Base-by-base conservation (phyloP, 2,888 invertebrate species). In the Liodrosophila aerea region DNA sequence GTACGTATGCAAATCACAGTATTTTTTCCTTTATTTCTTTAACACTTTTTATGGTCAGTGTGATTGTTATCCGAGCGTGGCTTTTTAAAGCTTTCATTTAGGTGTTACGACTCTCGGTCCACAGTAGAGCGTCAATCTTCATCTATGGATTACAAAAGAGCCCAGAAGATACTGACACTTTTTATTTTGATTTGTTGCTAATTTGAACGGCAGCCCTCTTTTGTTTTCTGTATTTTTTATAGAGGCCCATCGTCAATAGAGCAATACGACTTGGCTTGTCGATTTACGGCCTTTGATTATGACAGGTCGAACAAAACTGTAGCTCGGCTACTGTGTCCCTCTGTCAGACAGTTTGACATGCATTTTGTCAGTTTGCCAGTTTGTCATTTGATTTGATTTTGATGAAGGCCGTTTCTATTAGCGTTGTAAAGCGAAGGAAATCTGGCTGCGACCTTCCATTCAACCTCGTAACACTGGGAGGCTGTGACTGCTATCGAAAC, bases 371-470 rank as follows among this genome's bases (percentile, higher is more conserved):
- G 67, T 67, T 46, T 12, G 16, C 51, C 84, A 52, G 59, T 85
- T 72, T 72, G 57, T 72, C 64, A 62, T 73, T 57, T 61, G 53
- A 84, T 76, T 76, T 56, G 56, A 72, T 62, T 62, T 70, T 84
- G 80, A 86, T 66, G 83, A 86, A 86, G 80, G 80, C 85, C 68
- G 68, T 59, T 71, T 77, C 71, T 46, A 61, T 80, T 81, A 65
- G 64, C 40, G 45, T 46, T 51, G 31, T 60, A 58, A 68, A 73
- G 51, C 52, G 45, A 54, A 51, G 64, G 36, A 58, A 58, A 49
- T 53, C 59, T 40, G n/a, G 5, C 9, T 39, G 16, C 39, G 75
- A 57, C 75, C 64, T 78, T 64, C 39, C 9, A 9, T 4, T 29
- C 9, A 29, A 29, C 29, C 29, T 29, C 29, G 8, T 8, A 18